Percentiles rank a stretch among this genome's conserved stretches.
Conservation (phyloP, 2,113 vertebrate genomes). For the Chloroceryle aenea region DNA sequence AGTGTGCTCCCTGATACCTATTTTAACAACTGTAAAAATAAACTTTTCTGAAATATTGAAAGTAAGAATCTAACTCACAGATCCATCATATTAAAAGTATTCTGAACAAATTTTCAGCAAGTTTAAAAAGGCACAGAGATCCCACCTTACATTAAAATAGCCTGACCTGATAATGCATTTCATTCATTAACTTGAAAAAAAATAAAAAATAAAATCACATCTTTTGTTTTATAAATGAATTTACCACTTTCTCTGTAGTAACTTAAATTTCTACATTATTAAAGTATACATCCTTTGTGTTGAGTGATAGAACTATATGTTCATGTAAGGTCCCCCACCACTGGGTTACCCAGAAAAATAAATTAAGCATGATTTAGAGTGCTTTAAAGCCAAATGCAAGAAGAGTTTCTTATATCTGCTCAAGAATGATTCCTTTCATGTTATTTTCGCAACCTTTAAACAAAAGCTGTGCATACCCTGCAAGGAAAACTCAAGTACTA, state of each 20-base stretch:
- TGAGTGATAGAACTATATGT: not conserved
- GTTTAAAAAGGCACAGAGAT: not conserved
- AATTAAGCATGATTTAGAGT: not conserved
- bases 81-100: not conserved
- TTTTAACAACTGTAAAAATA: not conserved
- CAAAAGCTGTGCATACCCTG: not conserved
- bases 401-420: not conserved
- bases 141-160: not conserved
- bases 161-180: not conserved
- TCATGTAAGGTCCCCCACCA: not conserved
- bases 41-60: not conserved
- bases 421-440: not conserved
- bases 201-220: not conserved
- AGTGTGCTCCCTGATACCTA: not conserved
- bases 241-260: not conserved
- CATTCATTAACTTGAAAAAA: not conserved
- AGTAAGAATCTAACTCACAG: not conserved
- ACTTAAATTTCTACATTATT: not conserved
- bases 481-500: not conserved
- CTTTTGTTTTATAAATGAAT: not conserved
- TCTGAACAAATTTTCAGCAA: not conserved
- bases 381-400: not conserved
- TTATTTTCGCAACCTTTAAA: not conserved
- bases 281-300: not conserved
- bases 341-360: not conserved